Base-by-base conservation (phyloP, 2,888 invertebrate species). In the Tetramorium bicarinatum region DNA sequence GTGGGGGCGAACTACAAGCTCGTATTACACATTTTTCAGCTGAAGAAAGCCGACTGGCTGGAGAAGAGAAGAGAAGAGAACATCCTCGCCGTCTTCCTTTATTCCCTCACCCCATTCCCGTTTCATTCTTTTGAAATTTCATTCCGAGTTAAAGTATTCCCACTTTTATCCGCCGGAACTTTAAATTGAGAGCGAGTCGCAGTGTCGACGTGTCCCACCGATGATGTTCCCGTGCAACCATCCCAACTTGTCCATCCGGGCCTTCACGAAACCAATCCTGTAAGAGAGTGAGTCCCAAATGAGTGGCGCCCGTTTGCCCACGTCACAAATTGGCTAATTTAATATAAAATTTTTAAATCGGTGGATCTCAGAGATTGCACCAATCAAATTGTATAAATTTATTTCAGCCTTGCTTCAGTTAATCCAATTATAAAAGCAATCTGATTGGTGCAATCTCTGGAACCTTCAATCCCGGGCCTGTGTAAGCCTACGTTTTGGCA, bases 121-220 rank as follows among this genome's bases (percentile, higher is more conserved):
- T 75, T 76, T 71, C 83, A 83, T 82, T 81, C 86, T 93, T 92
- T 92, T 91, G 92, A 93, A 93, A 94, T 95, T 94, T 94, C 93
- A 94, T 94, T 94, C 93, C 91, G 90, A 93, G 92, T 95, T 94
- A 93, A 94, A 94, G 91, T 93, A 93, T 95, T 95, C 93, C 92
- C 92, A 92, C 92, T 91, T 93, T 93, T 93, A 67, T 93, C 89
- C 87, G 92, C 91, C 88, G 87, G 92, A 93, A 92, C 89, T 92
- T 92, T 91, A 87, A 93, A 93, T 92, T 91, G 91, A 93, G 92
- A 89, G 83, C 85, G 86, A 86, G 69, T 85, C 49, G 69, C 41
- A 44, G 2, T 49, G 62, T 47, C 61, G 41, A 64, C 52, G 44
- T 56, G 9, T 56, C 34, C 67, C 59, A 47, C 18, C 41, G 52